Evolutionary conservation across 2,797 vertebrate genomes (phyloP), one percentile per base, ranked within the genome.

Genomic region (Halcyon smyrnensis): DNA sequence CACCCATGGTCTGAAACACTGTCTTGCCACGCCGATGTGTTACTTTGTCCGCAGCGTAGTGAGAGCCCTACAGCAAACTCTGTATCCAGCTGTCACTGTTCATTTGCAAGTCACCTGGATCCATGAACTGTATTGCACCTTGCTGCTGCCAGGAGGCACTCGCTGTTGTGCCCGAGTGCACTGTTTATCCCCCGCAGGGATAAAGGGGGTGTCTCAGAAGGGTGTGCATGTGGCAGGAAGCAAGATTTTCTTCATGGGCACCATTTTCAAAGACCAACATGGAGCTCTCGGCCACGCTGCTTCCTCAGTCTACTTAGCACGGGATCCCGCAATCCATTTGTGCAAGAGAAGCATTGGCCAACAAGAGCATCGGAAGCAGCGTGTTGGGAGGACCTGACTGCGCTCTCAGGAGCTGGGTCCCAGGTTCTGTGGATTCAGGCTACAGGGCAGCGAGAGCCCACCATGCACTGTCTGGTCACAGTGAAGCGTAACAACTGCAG

Each of bases 401-500:
- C 15, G 11, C n/a, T 27, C 36, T 53, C 21, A 5, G 50, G 30
- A 34, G 34, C 43, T 19, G 15, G 34, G n/a, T 27, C 20, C 23
- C 60, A 6, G n/a, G 8, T 53, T 63, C 59, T 32, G 28, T 50
- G 41, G 46, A 12, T 56, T 59, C 53, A 19, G 64, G 41, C 64
- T 36, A 18, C 6, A 4, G 12, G 39, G 39, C 78, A 67, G 48
- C 1, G 1, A 51, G 13, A 76, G 19, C 46, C 41, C 25, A 13
- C n/a, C 23, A 5, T 0, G 3, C 8, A 3, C 43, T 5, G 19
- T 12, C 48, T 37, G 21, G 30, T 64, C 34, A n/a, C 0, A 0
- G 36, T 10, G 39, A 64, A 79, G 28, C 2, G 0, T 27, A 19
- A 15, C 0, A 1, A 3, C 5, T 32, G 34, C 15, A 30, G 30